These are phyloP conservation scores for Synaphobranchus kaupii DNA, from an alignment of 2,797 vertebrate genomes.

Conservation along the genomic window DNA sequence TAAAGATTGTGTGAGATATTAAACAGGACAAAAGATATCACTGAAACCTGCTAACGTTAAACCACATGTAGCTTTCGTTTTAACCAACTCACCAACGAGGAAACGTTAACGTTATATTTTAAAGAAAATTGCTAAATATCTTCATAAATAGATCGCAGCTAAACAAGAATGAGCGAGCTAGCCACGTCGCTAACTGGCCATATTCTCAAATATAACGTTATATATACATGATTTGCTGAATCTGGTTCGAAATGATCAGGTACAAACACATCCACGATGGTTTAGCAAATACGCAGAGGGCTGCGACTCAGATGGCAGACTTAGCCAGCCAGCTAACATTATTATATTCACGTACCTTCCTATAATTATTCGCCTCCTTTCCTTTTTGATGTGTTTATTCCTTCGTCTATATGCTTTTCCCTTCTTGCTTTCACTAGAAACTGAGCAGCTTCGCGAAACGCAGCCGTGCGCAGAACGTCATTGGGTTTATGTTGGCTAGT, in stretches of 20 bases:
- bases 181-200: background rate
- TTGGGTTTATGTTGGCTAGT: conserved; percentile 61
- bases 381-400: conserved; percentile 51
- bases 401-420: conserved; percentile 75
- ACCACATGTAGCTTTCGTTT: background rate
- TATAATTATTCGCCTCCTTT: conserved; percentile 23
- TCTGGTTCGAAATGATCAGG: background rate
- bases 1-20: background rate
- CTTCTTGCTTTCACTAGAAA: conserved; percentile 52
- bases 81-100: background rate
- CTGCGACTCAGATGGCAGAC: conserved; percentile 1
- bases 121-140: background rate
- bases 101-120: background rate
- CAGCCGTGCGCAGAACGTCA: conserved; percentile 71
- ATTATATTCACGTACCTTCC: conserved; percentile 25
- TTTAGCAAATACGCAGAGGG: background rate
- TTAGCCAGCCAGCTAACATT: background rate
- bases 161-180: background rate
- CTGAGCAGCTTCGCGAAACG: conserved; percentile 49
- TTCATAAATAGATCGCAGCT: background rate
- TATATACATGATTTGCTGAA: background rate
- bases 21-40: conserved; percentile 1
- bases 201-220: background rate
- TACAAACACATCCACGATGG: conserved; percentile 6
- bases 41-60: background rate